These are phyloP conservation scores for Platycnemis pennipes DNA, from an alignment of 2,888 invertebrate species.

Conservation along the genomic window DNA sequence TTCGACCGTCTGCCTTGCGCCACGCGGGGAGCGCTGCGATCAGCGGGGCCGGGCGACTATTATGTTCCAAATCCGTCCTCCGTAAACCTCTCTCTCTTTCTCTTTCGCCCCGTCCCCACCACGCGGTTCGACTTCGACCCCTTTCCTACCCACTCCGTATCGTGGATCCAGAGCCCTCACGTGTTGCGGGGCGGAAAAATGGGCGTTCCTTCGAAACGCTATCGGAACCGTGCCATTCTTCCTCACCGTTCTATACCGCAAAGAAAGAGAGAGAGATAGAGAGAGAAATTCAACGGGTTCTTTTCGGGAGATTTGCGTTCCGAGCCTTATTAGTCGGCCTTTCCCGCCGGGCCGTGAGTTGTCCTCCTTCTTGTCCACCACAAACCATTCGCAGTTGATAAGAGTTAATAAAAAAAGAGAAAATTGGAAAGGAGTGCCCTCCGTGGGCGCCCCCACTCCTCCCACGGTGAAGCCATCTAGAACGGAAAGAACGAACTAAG, in stretches of 20 bases:
- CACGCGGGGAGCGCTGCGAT: conserved; percentile 38
- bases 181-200: conserved; percentile 46
- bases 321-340: background rate
- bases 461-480: background rate
- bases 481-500: background rate
- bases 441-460: conserved; percentile 12
- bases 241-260: background rate
- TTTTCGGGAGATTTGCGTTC: background rate
- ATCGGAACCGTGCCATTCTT: background rate
- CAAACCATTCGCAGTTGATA: background rate
- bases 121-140: background rate
- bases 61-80: conserved; percentile 35
- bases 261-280: background rate
- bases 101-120: background rate
- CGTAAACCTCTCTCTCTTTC: background rate
- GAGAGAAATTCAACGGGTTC: background rate
- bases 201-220: conserved; percentile 14
- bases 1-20: conserved; percentile 41
- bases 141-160: background rate
- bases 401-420: background rate
- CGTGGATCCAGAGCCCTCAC: conserved; percentile 25
- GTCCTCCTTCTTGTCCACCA: background rate
- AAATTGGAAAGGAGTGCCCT: background rate
- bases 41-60: conserved; percentile 20
- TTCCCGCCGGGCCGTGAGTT: background rate